Base-by-base conservation (phyloP, 1,140 invertebrate species). In the Eupristina koningsbergeri region DNA sequence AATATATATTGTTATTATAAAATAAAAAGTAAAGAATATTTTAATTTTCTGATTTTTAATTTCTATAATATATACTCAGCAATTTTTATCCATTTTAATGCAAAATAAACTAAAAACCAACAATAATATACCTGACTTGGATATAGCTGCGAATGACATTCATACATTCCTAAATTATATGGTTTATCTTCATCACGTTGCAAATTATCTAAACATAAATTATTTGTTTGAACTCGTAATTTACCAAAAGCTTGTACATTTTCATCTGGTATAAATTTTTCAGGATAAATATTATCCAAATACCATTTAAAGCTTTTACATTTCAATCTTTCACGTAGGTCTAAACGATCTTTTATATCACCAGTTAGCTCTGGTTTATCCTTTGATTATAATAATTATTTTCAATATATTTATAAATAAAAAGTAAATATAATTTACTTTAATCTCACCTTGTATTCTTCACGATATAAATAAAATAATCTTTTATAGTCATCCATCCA, bases 401-500 rank as follows among this genome's bases (percentile, higher is more conserved):
- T 78, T 77, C 77, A 74, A 81, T 71, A 19, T 34, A 82, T 39
- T 39, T 71, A 26, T 26, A 41, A 26, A 26, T 39, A 19, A 41
- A 71, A 22, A 39, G 31, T 0, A 71, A 2, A 47, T 11, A 34
- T 41, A 3, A 41, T 64, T 64, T 63, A 63, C 29, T 26, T 78
- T 64, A 15, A 58, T 34, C 74, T 86, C 84, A 96, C 96, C 93
- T 95, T 93, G 26, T 97, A 92, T 89, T 98, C 97, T 19, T 94
- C 94, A 34, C 97, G 93, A 91, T 97, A 95, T 82, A 96, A 89
- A 87, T 97, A 98, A 92, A 98, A 98, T 71, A 98, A 94, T 87
- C 96, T 94, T 69, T 96, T 96, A 88, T 98, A 98, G 73, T 97
- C 96, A 89, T 99, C 98, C 98, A 99, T 99, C 98, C 98, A 99